These are phyloP conservation scores for Drosophila falleni DNA, from an alignment of 2,888 invertebrate species.

Conservation along the genomic window DNA sequence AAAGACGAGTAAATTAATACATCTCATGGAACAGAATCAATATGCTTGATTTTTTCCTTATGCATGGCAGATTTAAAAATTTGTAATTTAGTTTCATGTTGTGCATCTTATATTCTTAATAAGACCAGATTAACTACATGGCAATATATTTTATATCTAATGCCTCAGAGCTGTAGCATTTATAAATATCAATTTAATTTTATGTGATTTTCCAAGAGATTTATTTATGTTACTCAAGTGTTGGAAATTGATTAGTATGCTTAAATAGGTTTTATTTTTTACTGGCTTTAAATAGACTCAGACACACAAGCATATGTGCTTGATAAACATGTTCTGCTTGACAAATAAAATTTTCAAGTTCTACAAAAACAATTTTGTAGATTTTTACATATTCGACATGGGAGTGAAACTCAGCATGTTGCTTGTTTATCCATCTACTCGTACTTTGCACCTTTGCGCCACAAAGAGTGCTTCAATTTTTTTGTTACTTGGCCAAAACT, in stretches of 20 bases:
- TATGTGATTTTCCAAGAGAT: slow-evolving; percentile 45
- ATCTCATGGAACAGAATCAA: no score
- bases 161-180: slow-evolving; percentile 13
- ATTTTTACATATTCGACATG: slow-evolving; percentile 56
- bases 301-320: slow-evolving; percentile 15
- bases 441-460: slow-evolving; percentile 62
- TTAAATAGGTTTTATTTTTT: slow-evolving; percentile 53
- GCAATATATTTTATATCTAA: slow-evolving; percentile 19
- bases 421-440: slow-evolving; percentile 70
- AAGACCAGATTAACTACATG: neutral
- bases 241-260: slow-evolving; percentile 68
- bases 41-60: no score
- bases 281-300: slow-evolving; percentile 16
- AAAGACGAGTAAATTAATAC: no score
- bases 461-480: slow-evolving; percentile 50
- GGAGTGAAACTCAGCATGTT: slow-evolving; percentile 50
- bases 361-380: slow-evolving; percentile 17
- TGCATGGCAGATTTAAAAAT: no score
- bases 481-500: slow-evolving; percentile 30
- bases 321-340: slow-evolving; percentile 53
- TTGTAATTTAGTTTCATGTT: neutral
- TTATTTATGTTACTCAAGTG: slow-evolving; percentile 66
- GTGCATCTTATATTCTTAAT: neutral
- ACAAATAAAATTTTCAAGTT: slow-evolving; percentile 23
- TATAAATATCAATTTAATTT: slow-evolving; percentile 51